Evolutionary conservation across 2,113 vertebrate species (phyloP).

Genomic region (Rhinolophus ferrumequinum): DNA sequence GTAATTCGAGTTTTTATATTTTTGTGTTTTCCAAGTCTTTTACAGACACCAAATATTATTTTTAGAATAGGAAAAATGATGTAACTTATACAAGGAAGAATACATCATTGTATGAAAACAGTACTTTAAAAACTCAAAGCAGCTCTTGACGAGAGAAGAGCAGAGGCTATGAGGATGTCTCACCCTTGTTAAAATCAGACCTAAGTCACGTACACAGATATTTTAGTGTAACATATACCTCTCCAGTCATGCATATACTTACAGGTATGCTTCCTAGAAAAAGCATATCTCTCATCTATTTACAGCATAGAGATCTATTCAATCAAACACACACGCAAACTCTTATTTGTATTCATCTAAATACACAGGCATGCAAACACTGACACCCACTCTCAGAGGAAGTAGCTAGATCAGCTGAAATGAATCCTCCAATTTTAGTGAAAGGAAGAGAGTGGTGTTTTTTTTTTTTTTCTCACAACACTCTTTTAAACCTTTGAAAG

Average conservation of each 20-base stretch:
- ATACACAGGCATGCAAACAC: neutral
- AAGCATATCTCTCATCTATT: neutral
- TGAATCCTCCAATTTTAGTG: neutral
- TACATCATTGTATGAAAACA: neutral
- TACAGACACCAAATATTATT: neutral
- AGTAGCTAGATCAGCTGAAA: neutral
- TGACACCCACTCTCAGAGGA: neutral
- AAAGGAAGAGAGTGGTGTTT: neutral
- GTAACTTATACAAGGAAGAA: neutral
- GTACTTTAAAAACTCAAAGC: neutral
- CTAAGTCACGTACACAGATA: neutral
- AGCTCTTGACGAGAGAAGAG: neutral
- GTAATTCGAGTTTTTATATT: neutral
- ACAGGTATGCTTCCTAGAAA: neutral
- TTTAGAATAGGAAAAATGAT: constrained; percentile 7
- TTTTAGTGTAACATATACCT: neutral
- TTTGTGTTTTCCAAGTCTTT: constrained; percentile 7
- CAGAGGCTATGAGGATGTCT: neutral
- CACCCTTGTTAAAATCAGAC: neutral
- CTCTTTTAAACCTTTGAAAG: neutral
- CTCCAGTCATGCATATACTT: neutral
- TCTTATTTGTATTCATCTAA: neutral
- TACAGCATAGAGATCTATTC: neutral
- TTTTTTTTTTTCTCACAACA: neutral
- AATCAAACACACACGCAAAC: neutral